Evolutionary conservation across 2,888 invertebrate species (phyloP).

Genomic region (Callinectes sapidus): DNA sequence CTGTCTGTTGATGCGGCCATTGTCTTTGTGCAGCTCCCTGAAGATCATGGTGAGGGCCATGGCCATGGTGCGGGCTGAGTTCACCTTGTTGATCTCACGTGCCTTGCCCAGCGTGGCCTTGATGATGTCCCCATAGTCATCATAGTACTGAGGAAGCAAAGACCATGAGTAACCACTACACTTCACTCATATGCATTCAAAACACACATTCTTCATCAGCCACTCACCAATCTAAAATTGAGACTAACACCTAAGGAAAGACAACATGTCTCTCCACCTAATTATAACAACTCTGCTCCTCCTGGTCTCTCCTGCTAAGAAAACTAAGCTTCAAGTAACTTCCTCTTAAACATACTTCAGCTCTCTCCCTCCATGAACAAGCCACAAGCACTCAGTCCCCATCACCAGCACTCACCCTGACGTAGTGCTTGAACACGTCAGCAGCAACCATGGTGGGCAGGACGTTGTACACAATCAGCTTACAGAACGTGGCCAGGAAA

Average conservation of each 20-base stretch:
- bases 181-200: not conserved
- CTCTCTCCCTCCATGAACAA: too few species aligned
- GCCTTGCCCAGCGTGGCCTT: constrained; percentile 98
- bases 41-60: constrained; percentile 93
- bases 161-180: not conserved
- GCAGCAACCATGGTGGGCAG: constrained; percentile 93
- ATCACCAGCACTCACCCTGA: constrained; percentile 81
- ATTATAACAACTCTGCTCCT: not conserved
- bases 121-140: constrained; percentile 98
- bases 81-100: constrained; percentile 96
- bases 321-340: not conserved
- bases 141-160: constrained; percentile 85
- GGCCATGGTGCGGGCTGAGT: constrained; percentile 95
- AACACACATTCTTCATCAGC: too few species aligned
- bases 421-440: constrained; percentile 97
- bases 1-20: constrained; percentile 80
- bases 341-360: not conserved
- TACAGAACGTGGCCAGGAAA: constrained; percentile 97
- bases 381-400: too few species aligned
- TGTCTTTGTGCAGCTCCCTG: constrained; percentile 73
- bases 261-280: not conserved
- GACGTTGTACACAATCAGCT: constrained; percentile 97
- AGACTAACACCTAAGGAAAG: too few species aligned
- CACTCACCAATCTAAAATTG: too few species aligned
- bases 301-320: not conserved